Percentiles rank a stretch among this genome's conserved stretches.
phyloP scores from a whole-genome alignment of 2,888 invertebrate species.

The Theretra japonica region DNA sequence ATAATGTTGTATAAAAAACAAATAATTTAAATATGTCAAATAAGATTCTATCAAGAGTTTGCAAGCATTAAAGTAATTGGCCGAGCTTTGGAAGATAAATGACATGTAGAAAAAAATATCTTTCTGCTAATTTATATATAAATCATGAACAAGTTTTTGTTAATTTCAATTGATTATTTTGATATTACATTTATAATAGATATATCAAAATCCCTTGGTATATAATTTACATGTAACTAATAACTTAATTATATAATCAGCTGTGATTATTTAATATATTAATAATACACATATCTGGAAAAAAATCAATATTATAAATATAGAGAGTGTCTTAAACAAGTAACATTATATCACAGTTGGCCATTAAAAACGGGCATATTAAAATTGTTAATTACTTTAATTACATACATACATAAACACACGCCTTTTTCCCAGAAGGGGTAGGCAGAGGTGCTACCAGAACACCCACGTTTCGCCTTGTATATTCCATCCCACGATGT shows the following conservation, averaged over 20 bases:
- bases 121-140: neutral
- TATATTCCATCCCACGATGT: too few species aligned
- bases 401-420: too few species aligned
- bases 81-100: neutral
- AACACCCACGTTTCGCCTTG: too few species aligned
- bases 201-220: neutral
- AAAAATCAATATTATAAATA: neutral
- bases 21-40: neutral
- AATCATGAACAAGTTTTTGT: neutral
- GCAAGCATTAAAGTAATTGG: conserved; percentile 3
- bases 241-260: too few species aligned
- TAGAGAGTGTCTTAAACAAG: neutral
- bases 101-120: neutral
- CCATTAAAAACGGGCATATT: neutral
- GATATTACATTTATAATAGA: neutral
- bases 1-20: neutral
- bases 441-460: too few species aligned
- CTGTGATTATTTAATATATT: too few species aligned
- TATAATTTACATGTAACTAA: neutral
- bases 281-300: too few species aligned
- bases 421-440: too few species aligned
- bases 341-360: neutral
- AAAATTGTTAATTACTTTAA: neutral
- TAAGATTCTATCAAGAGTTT: conserved; percentile 6
- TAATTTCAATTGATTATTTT: neutral